phyloP scores from a whole-genome alignment of 2,888 invertebrate species.

The Encarsia formosa region DNA sequence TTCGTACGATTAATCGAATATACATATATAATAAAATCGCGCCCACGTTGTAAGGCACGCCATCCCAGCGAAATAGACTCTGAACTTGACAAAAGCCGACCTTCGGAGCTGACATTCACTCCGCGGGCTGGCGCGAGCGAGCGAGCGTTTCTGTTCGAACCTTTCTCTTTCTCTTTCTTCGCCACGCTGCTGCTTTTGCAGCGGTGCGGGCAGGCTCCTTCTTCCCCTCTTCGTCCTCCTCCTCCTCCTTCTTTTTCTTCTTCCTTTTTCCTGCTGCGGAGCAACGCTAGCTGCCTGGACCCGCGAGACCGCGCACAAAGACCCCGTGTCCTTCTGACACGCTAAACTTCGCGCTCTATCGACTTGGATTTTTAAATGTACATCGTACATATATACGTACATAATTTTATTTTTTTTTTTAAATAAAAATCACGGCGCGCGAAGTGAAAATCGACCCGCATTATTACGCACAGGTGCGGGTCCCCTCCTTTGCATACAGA shows the following conservation, averaged over 20 bases:
- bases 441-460: too few relatives aligned
- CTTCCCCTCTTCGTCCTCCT: constrained; percentile 25
- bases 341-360: too few relatives aligned
- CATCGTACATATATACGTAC: too few relatives aligned
- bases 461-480: too few relatives aligned
- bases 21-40: constrained; percentile 3
- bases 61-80: constrained; percentile 37
- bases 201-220: too few relatives aligned
- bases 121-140: constrained; percentile 22
- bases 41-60: not conserved
- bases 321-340: too few relatives aligned
- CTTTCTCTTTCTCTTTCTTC: constrained; percentile 30
- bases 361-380: too few relatives aligned
- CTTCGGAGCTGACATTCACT: constrained; percentile 51
- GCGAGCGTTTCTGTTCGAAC: constrained; percentile 16
- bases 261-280: too few relatives aligned
- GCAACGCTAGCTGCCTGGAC: constrained; percentile 9
- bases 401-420: too few relatives aligned
- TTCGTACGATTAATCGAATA: too few relatives aligned
- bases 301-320: not conserved
- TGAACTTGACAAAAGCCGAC: constrained; percentile 50
- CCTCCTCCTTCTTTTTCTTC: constrained; percentile 14
- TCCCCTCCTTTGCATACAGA: too few relatives aligned
- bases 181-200: constrained; percentile 18
- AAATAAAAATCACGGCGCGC: too few relatives aligned